phyloP scores from a whole-genome alignment of 2,113 vertebrate genomes.

The Cottus gobio region DNA sequence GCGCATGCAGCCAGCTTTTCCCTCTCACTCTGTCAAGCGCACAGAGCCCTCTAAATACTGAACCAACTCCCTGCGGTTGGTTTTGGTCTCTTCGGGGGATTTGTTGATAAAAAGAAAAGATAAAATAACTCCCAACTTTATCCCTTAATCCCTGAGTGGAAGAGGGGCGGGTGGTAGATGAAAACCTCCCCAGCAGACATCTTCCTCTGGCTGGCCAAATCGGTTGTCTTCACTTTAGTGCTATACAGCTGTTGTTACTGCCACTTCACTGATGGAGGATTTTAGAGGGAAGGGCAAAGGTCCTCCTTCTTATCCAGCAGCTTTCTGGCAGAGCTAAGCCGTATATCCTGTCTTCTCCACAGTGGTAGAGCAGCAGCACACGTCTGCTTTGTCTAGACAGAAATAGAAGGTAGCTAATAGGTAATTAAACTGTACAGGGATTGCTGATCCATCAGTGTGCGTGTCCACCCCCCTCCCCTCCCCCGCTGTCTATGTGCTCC shows the following conservation, averaged over 20 bases:
- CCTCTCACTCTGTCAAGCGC: background rate
- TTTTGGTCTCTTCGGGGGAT: slow-evolving; percentile 47
- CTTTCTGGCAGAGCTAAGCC: slow-evolving; percentile 20
- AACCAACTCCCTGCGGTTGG: slow-evolving; percentile 5
- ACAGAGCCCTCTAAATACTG: slow-evolving; percentile 16
- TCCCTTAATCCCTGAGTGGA: slow-evolving; percentile 47
- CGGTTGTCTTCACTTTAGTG: slow-evolving; percentile 28
- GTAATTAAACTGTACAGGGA: background rate
- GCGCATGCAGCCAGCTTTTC: background rate
- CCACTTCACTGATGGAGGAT: slow-evolving; percentile 13
- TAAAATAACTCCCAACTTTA: slow-evolving; percentile 39
- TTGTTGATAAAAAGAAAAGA: slow-evolving; percentile 53
- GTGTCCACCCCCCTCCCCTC: too few relatives aligned
- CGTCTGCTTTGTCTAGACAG: background rate
- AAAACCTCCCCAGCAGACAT: slow-evolving; percentile 36
- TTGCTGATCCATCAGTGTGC: background rate
- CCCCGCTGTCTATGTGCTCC: background rate
- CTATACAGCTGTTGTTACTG: slow-evolving; percentile 20
- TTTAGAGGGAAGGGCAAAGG: slow-evolving; percentile 27
- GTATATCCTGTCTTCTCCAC: slow-evolving; percentile 5
- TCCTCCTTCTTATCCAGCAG: slow-evolving; percentile 21
- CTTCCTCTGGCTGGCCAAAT: slow-evolving; percentile 26
- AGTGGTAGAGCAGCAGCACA: background rate
- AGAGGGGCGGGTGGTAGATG: background rate
- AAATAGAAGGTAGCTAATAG: background rate